Percentiles rank a stretch among this genome's conserved stretches.
These are phyloP conservation scores for Bombyx mandarina DNA, from an alignment of 1,140 invertebrate species.

Conservation along the genomic window DNA sequence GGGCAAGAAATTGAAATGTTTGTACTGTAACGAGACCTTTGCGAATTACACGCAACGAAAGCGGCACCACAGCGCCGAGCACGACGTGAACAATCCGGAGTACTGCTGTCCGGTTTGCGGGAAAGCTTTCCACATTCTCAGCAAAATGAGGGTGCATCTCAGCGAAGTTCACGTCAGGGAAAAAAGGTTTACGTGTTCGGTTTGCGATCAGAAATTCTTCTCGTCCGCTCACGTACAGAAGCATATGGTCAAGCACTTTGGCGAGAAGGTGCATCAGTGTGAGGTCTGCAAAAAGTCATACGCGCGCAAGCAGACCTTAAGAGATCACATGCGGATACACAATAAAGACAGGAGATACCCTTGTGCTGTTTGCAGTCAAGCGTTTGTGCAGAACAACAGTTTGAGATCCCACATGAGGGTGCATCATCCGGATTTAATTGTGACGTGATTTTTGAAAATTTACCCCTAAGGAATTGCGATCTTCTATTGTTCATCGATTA, in stretches of 20 bases:
- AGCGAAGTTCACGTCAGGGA: constrained; percentile 53
- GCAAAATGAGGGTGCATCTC: constrained; percentile 53
- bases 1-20: constrained; percentile 36
- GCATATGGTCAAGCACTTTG: constrained; percentile 73
- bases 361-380: constrained; percentile 35
- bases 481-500: no score
- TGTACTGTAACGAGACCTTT: constrained; percentile 44
- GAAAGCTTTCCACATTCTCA: constrained; percentile 42
- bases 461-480: no score
- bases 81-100: constrained; percentile 27
- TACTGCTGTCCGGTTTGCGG: constrained; percentile 48
- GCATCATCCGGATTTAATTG: constrained; percentile 27
- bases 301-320: constrained; percentile 71
- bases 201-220: constrained; percentile 56
- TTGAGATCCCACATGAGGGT: constrained; percentile 43
- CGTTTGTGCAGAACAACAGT: constrained; percentile 46
- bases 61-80: constrained; percentile 32
- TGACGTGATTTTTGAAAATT: no score
- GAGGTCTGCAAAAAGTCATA: constrained; percentile 76
- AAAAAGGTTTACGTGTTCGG: constrained; percentile 45
- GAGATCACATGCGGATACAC: constrained; percentile 72
- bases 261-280: constrained; percentile 80
- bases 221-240: constrained; percentile 45
- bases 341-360: constrained; percentile 39
- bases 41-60: constrained; percentile 41